Conservation (phyloP, 2,113 vertebrate species). For the Athene noctua region DNA sequence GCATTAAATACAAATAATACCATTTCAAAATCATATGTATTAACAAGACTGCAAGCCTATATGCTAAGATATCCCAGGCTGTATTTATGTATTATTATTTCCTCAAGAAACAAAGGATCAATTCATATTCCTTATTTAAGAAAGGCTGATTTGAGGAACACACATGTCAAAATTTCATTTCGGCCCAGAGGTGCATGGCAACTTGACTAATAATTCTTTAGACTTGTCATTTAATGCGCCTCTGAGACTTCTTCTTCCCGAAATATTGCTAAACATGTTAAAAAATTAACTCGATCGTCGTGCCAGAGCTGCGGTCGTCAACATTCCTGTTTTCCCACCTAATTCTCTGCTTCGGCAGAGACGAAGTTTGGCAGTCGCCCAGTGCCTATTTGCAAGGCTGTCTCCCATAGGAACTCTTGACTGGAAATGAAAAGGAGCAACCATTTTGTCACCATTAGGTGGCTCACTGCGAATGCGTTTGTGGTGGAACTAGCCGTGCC, state of each 20-base stretch:
- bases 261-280: not conserved
- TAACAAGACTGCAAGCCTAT: not conserved
- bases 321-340: not conserved
- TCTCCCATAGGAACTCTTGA: not conserved
- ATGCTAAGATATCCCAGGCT: not conserved
- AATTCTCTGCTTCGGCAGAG: not conserved
- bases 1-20: not conserved
- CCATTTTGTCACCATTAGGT: conserved; percentile 62
- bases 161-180: not conserved
- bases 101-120: not conserved
- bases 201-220: not conserved
- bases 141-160: not conserved
- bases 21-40: not conserved
- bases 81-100: not conserved
- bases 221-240: not conserved
- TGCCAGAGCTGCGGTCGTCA: not conserved
- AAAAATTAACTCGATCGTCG: not conserved
- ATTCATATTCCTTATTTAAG: not conserved
- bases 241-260: not conserved
- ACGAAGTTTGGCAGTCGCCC: not conserved
- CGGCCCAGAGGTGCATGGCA: not conserved
- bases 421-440: not conserved
- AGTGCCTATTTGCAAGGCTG: not conserved
- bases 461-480: conserved; percentile 72
- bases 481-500: not conserved